Evolutionary conservation across 1,140 invertebrate genomes (phyloP), one percentile per base, ranked within the genome.

Genomic region (Antheraea pernyi): DNA sequence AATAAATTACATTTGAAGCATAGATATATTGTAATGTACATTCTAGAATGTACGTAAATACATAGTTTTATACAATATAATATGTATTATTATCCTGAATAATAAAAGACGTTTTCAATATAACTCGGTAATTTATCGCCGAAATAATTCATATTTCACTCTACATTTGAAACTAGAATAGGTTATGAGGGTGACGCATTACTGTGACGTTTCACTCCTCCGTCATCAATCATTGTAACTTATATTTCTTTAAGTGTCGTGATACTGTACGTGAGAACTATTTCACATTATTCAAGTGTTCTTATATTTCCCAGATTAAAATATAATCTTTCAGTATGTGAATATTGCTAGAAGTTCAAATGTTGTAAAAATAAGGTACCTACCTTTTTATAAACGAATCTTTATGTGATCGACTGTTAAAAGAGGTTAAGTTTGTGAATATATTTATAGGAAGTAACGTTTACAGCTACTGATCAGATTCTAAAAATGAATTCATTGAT

Each of bases 201-300:
- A 53, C 64, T 65, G 36, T 39, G 64, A 65, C 39, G 39, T 46
- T 10, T 65, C 42, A 65, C 7, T 65, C 19, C 16, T 39, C 4
- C 7, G 19, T 53, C 64, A 65, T 65, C 39, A 65, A 48, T 65
- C 64, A 65, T 65, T n/a, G 64, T 48, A 48, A 22, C 46, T 46
- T 42, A 30, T 36, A 63, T 63, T 63, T 63, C 61, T n/a, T n/a
- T 37, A 37, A 37, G 61, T 16, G 16, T 63, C 7, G 30, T 63
- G 61, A 63, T 63, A 63, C 11, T 53, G 46, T 53, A 53, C 13
- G 46, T 53, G 13, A 53, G 46, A 53, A 53, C 60, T 36, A 61
- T 61, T 61, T 36, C 19, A n/a, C 46, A 53, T 13, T 30, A 1
- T 16, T 53, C 10, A 5, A 53, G 16, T 53, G 16, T 53, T 11